phyloP scores from a whole-genome alignment of 2,888 invertebrate genomes.

The Apotomis capreana region DNA sequence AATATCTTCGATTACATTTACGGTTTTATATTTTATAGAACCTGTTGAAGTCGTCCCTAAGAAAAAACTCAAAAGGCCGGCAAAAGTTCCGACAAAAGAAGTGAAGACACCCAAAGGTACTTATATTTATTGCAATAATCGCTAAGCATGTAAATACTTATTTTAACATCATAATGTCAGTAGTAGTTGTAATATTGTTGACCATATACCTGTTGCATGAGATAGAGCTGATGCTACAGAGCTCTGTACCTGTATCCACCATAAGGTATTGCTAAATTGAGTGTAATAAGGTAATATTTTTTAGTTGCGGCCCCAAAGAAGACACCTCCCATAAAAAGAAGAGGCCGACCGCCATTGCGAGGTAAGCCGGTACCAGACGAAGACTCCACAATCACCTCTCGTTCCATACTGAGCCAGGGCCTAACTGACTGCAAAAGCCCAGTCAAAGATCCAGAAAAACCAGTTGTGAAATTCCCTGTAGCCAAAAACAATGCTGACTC shows the following conservation, averaged over 20 bases:
- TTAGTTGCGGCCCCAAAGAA: conserved; percentile 8
- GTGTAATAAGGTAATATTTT: not conserved
- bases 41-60: conserved; percentile 7
- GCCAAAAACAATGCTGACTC: conserved; percentile 45
- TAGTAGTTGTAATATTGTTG: no score
- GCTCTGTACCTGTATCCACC: no score
- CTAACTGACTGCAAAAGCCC: conserved; percentile 3
- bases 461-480: conserved; percentile 9
- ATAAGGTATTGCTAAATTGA: not conserved
- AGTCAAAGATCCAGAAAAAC: conserved; percentile 13
- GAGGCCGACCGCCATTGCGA: not conserved
- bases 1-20: not conserved
- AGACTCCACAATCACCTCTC: conserved; percentile 18
- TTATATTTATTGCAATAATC: not conserved
- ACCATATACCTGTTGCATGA: no score
- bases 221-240: no score
- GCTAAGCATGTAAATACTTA: no score
- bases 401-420: conserved; percentile 16
- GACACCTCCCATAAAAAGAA: not conserved
- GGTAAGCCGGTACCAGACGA: conserved; percentile 12
- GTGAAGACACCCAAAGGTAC: conserved; percentile 22
- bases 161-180: no score
- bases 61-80: conserved; percentile 8
- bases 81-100: not conserved
- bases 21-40: not conserved